Percentiles rank a stretch among this genome's conserved stretches.
Evolutionary conservation across 1,140 invertebrate species (phyloP).

Genomic region (Magallana angulata): DNA sequence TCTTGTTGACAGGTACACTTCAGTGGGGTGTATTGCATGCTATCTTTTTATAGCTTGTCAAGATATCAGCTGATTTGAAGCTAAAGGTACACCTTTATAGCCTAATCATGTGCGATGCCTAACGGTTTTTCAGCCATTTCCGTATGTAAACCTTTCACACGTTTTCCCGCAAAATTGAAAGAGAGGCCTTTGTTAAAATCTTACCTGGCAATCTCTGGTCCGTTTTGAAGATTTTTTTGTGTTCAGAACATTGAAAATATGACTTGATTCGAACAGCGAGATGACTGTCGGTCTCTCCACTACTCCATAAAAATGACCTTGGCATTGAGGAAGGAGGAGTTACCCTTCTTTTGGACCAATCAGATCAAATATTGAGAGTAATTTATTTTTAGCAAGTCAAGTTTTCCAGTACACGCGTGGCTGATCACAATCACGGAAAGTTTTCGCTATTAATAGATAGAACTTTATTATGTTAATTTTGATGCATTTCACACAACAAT

Average conservation of each 20-base stretch:
- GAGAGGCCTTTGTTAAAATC: background rate
- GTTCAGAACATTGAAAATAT: background rate
- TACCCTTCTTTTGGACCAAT: constrained; percentile 6
- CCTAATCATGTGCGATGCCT: background rate
- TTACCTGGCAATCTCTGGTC: background rate
- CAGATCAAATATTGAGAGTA: background rate
- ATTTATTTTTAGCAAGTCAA: constrained; percentile 27
- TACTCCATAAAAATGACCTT: background rate
- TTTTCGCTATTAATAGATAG: constrained; percentile 11
- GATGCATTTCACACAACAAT: no score
- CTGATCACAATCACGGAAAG: background rate
- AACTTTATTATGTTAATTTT: no score
- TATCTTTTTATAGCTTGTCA: constrained; percentile 18
- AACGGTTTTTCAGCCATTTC: background rate
- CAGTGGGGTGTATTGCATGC: background rate
- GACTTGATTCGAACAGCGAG: background rate
- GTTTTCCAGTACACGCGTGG: constrained; percentile 1
- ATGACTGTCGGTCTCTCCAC: background rate
- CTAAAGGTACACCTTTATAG: background rate
- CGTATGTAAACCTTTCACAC: background rate
- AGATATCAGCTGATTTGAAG: constrained; percentile 20
- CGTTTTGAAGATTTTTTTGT: background rate
- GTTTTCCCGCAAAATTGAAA: background rate
- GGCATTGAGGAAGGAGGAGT: constrained; percentile 9
- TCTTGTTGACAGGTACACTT: background rate